phyloP scores from a whole-genome alignment of 2,797 vertebrate genomes.

The Orientallactaga sibirica region DNA sequence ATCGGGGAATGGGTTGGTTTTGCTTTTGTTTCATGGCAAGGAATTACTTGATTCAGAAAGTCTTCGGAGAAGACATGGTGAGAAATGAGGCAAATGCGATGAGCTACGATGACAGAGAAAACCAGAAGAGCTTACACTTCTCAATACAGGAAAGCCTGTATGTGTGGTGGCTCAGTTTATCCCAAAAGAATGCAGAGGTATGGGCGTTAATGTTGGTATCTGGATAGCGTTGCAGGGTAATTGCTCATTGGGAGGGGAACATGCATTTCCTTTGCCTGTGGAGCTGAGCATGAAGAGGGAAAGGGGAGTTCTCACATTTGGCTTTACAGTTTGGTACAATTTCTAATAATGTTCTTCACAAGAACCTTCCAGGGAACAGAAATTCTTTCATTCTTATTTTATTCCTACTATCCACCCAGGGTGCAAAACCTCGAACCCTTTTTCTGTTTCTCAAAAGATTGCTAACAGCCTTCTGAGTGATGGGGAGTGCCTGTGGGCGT shows the following conservation, averaged over 20 bases:
- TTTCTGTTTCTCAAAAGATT: neutral
- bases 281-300: neutral
- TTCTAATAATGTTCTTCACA: neutral
- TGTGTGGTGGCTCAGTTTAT: too few species aligned
- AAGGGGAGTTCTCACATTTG: accelerated
- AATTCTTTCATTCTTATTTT: neutral
- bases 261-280: neutral
- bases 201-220: neutral
- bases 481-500: accelerated
- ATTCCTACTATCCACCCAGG: neutral
- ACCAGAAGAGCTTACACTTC: too few species aligned
- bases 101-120: too few species aligned
- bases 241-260: neutral
- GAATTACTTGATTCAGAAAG: too few species aligned
- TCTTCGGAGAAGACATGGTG: too few species aligned
- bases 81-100: too few species aligned
- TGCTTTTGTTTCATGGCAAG: too few species aligned
- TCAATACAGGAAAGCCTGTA: too few species aligned
- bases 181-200: neutral
- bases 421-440: neutral
- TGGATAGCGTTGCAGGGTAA: too few species aligned
- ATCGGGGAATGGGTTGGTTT: too few species aligned
- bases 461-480: neutral
- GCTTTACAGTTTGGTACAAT: neutral
- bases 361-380: neutral